Percentiles rank a stretch among this genome's conserved stretches.
Evolutionary conservation across 2,888 invertebrate genomes (phyloP).

Genomic region (Diaphora mendica): DNA sequence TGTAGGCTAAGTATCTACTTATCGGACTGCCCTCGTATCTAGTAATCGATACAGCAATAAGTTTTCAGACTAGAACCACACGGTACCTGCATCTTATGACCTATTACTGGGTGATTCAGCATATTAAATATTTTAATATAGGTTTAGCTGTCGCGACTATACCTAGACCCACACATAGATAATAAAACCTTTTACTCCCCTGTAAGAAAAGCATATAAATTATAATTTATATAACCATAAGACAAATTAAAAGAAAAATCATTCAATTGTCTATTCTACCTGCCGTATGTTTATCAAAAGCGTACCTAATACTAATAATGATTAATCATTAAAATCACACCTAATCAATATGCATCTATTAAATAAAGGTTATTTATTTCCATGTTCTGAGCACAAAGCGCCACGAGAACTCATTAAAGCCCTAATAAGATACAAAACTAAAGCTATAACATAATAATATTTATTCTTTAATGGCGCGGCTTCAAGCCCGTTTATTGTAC

Average conservation of each 20-base stretch:
- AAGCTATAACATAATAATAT: conserved; percentile 62
- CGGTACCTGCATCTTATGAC: neutral
- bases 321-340: conserved; percentile 9
- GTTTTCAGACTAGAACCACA: too few species aligned
- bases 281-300: neutral
- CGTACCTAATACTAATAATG: neutral
- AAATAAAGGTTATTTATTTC: neutral
- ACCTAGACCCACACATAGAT: too few species aligned
- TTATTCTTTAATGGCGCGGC: conserved; percentile 56
- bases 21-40: too few species aligned
- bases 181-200: too few species aligned
- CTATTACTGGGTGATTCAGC: too few species aligned
- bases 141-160: too few species aligned
- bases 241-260: too few species aligned
- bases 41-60: too few species aligned
- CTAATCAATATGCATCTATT: conserved; percentile 1
- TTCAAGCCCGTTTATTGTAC: conserved; percentile 48
- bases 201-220: too few species aligned
- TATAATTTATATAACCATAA: too few species aligned
- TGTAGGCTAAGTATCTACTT: too few species aligned
- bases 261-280: neutral
- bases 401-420: conserved; percentile 44
- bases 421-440: conserved; percentile 54
- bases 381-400: conserved; percentile 32
- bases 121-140: too few species aligned